Conservation (phyloP, 1,140 invertebrate species). For the Sitobion miscanthi region DNA sequence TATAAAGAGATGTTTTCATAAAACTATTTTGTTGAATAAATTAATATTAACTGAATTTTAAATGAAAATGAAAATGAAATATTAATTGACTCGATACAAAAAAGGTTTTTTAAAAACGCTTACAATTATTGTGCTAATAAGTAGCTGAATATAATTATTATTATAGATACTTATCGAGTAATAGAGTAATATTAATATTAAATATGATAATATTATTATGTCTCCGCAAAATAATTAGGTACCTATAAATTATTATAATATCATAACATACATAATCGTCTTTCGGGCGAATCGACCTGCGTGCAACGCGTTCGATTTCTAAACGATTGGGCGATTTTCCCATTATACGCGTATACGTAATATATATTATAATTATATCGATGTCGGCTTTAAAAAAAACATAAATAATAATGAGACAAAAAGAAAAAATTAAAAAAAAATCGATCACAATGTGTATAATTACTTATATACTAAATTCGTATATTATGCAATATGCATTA, state of each 20-base stretch:
- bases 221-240: background rate
- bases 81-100: background rate
- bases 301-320: slow-evolving; percentile 2
- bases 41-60: background rate
- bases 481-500: background rate
- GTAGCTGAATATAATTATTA: background rate
- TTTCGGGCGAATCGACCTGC: background rate
- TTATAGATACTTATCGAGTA: background rate
- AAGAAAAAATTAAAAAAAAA: background rate
- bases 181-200: background rate
- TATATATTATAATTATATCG: background rate
- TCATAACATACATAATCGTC: background rate
- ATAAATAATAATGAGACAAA: background rate
- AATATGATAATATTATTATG: background rate
- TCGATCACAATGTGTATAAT: background rate
- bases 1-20: background rate
- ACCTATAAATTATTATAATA: background rate
- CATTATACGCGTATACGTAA: background rate
- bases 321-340: slow-evolving; percentile 1
- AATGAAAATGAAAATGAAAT: background rate
- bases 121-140: background rate
- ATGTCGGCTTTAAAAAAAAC: background rate
- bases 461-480: background rate
- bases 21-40: background rate
- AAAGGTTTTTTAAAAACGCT: background rate